phyloP scores from a whole-genome alignment of 2,888 invertebrate species.

The Harpalus rufipes region DNA sequence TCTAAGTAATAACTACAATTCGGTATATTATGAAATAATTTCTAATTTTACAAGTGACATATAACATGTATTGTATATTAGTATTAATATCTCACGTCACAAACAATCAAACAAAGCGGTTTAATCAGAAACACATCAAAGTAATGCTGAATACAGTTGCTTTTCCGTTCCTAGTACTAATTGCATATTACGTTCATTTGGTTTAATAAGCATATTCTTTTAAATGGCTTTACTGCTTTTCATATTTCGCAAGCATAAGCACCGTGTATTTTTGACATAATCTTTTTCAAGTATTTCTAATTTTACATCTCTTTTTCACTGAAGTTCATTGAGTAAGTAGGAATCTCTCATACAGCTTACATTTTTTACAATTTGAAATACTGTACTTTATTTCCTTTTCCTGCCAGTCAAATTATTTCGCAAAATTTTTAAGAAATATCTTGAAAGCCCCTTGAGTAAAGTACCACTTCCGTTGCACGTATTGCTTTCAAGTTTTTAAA shows the following conservation, averaged over 20 bases:
- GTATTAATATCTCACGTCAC: constrained; percentile 20
- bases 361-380: constrained; percentile 6
- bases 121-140: constrained; percentile 42
- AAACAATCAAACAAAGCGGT: constrained; percentile 39
- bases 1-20: constrained; percentile 1
- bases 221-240: not conserved
- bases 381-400: not conserved
- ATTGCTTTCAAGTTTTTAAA: constrained; percentile 6
- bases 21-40: constrained; percentile 9
- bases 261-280: constrained; percentile 13
- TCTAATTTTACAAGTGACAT: constrained; percentile 31
- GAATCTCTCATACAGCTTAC: not conserved
- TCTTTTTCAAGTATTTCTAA: constrained; percentile 10
- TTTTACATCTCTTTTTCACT: not conserved
- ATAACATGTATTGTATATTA: not conserved
- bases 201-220: constrained; percentile 1
- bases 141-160: constrained; percentile 27
- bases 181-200: constrained; percentile 11
- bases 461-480: not conserved
- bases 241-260: not conserved
- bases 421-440: not conserved
- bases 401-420: constrained; percentile 5
- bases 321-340: not conserved
- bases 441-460: constrained; percentile 1
- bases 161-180: constrained; percentile 13